Evolutionary conservation across 2,888 invertebrate species (phyloP).

Genomic region (Formica aserva): DNA sequence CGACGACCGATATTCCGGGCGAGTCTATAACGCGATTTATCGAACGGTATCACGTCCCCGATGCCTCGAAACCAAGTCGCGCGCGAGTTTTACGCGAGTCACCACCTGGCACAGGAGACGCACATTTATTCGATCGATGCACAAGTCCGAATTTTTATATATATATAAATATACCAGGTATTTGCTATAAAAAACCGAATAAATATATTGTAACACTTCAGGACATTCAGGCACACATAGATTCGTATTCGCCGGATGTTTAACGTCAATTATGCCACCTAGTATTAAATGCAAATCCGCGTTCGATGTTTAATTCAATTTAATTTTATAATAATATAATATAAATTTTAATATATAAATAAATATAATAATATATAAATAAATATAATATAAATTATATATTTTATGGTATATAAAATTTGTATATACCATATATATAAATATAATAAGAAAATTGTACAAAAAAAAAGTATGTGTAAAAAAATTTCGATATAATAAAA

Average conservation of each 20-base stretch:
- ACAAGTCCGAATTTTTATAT: not conserved
- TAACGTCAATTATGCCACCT: not conserved
- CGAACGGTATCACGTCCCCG: slow-evolving; percentile 77
- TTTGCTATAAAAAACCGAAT: not conserved
- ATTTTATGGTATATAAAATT: not conserved
- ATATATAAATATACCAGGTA: not conserved
- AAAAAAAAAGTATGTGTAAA: not conserved
- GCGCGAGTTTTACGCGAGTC: slow-evolving; percentile 39
- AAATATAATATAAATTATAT: no score
- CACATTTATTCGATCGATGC: not conserved
- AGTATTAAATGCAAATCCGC: not conserved
- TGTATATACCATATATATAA: not conserved
- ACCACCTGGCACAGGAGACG: slow-evolving; percentile 43
- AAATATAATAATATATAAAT: no score
- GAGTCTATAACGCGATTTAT: slow-evolving; percentile 65
- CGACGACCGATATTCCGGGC: slow-evolving; percentile 52
- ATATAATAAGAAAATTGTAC: not conserved
- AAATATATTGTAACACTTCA: not conserved
- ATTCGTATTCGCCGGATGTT: not conserved
- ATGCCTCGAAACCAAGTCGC: slow-evolving; percentile 71
- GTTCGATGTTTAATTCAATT: not conserved
- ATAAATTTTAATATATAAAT: no score
- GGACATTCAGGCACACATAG: not conserved
- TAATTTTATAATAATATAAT: no score
- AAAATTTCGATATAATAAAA: not conserved